phyloP scores from a whole-genome alignment of 37 sponge, comb jelly and placozoan species.

The Spongilla lacustris region DNA sequence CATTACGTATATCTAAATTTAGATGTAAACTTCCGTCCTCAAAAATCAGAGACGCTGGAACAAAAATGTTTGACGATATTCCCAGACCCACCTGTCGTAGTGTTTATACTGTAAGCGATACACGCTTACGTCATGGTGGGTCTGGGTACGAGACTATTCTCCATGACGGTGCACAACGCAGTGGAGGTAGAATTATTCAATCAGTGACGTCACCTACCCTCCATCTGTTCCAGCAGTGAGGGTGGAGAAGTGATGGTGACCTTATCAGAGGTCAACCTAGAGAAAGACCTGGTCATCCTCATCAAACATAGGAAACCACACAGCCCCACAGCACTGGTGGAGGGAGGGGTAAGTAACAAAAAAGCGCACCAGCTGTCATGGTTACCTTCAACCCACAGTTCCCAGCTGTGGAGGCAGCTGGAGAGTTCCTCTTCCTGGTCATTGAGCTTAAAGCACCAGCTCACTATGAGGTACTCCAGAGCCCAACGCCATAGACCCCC shows the following conservation, averaged over 20 bases:
- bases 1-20: no score
- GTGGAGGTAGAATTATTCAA: constrained; percentile 16
- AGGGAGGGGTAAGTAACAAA: background rate
- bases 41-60: no score
- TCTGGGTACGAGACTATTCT: no score
- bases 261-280: background rate
- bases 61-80: no score
- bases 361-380: constrained; percentile 44
- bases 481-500: no score
- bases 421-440: constrained; percentile 70
- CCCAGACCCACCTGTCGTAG: no score
- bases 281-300: constrained; percentile 60
- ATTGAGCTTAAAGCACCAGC: no score
- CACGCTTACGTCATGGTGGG: no score
- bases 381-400: constrained; percentile 73
- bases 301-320: constrained; percentile 42
- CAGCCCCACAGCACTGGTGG: constrained; percentile 28
- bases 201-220: no score
- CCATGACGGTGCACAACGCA: background rate
- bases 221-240: background rate
- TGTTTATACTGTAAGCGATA: no score
- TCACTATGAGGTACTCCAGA: no score
- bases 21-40: no score
- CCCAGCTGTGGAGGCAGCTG: constrained; percentile 20
- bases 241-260: background rate